Conservation (phyloP, 2,888 invertebrate species). For the Pollenia labialis region DNA sequence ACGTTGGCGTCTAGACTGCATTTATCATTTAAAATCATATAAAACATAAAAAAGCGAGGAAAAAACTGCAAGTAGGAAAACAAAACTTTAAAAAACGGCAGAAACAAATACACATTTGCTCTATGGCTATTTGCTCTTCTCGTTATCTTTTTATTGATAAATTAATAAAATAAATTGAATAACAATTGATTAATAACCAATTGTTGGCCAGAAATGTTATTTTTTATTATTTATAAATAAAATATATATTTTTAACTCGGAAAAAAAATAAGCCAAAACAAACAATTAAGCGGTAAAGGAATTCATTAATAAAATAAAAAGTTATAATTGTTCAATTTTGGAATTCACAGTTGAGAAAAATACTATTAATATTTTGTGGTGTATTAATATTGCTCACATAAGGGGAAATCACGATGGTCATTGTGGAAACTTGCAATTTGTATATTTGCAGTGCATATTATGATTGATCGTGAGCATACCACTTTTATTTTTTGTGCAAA, state of each 20-base stretch:
- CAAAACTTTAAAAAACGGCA: conserved; percentile 14
- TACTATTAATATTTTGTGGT: too few species aligned
- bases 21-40: conserved; percentile 68
- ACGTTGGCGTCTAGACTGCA: conserved; percentile 73
- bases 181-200: conserved; percentile 71
- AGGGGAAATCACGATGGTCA: too few species aligned
- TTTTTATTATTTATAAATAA: conserved; percentile 14
- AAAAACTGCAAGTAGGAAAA: neutral
- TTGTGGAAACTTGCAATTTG: too few species aligned
- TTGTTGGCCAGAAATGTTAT: conserved; percentile 36
- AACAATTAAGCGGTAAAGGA: neutral
- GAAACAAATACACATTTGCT: conserved; percentile 28
- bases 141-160: conserved; percentile 49
- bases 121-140: conserved; percentile 23
- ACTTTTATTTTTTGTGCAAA: too few species aligned
- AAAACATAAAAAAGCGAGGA: conserved; percentile 1
- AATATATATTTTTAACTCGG: neutral
- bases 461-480: too few species aligned
- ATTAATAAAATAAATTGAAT: conserved; percentile 68
- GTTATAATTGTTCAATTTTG: neutral
- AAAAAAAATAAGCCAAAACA: neutral
- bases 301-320: conserved; percentile 8
- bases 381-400: too few species aligned
- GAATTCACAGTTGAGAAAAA: neutral
- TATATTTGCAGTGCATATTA: too few species aligned